Conservation (phyloP, 2,113 vertebrate genomes). For the Gorilla gorilla region DNA sequence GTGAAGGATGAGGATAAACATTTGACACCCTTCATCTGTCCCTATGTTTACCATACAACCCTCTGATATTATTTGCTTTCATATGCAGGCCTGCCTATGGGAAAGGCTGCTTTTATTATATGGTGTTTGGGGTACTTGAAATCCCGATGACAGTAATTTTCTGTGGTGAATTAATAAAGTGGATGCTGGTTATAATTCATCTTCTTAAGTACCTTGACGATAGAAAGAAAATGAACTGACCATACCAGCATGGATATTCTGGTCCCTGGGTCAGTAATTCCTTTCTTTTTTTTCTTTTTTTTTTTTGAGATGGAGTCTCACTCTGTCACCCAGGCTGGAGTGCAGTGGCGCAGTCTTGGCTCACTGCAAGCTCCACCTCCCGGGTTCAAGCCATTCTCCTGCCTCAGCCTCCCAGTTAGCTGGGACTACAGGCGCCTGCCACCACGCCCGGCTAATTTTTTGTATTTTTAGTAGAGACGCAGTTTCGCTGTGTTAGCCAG, state of each 20-base stretch:
- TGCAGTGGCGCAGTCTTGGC: too few species aligned
- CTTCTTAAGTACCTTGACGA: neutral
- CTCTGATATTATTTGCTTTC: neutral
- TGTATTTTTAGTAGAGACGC: too few species aligned
- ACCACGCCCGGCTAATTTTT: too few species aligned
- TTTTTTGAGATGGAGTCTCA: too few species aligned
- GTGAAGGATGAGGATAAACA: conserved; percentile 12
- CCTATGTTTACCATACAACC: neutral
- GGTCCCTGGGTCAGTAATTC: neutral
- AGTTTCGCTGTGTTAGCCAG: too few species aligned
- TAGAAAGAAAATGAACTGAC: conserved; percentile 13
- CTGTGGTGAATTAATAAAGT: conserved; percentile 48
- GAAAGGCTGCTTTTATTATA: neutral
- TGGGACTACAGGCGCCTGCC: too few species aligned
- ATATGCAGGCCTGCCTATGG: neutral
- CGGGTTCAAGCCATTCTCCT: too few species aligned
- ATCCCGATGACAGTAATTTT: conserved; percentile 9
- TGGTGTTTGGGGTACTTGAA: conserved; percentile 15
- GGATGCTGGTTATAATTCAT: neutral
- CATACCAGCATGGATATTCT: neutral
- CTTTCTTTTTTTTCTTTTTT: too few species aligned
- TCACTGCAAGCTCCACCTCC: too few species aligned
- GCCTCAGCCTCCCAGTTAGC: too few species aligned
- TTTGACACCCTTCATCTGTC: neutral
- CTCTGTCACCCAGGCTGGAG: too few species aligned